Evolutionary conservation across 92 coral and sea anemone species (phyloP).

Genomic region (Phenganax stokvisi): DNA sequence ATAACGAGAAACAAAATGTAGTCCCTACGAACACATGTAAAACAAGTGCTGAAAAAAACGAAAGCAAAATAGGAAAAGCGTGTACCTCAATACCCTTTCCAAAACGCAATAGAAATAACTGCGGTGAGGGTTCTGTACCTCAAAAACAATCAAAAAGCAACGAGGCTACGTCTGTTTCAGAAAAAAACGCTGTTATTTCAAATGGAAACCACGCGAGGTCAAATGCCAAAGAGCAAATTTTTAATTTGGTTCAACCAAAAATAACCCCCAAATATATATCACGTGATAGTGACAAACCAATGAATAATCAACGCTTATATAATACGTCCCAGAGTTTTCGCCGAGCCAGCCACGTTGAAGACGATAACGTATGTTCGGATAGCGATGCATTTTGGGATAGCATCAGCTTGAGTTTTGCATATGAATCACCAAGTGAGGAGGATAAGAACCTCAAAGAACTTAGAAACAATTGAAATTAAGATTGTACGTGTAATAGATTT

Average conservation of each 20-base stretch:
- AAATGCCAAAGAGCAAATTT: background rate
- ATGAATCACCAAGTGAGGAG: constrained; percentile 33
- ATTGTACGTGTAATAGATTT: too few relatives aligned
- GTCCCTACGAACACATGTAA: background rate
- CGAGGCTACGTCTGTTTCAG: background rate
- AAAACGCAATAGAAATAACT: background rate
- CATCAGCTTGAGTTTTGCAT: constrained; percentile 33
- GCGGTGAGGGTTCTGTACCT: background rate
- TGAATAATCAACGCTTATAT: background rate
- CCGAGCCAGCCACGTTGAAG: constrained; percentile 18
- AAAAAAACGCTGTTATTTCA: background rate
- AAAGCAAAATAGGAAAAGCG: background rate
- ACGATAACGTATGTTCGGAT: background rate
- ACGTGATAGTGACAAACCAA: background rate
- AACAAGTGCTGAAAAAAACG: background rate
- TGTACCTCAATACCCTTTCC: background rate
- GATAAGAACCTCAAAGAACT: background rate
- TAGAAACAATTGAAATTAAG: too few relatives aligned
- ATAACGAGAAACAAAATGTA: background rate
- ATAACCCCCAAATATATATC: background rate
- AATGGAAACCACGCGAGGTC: background rate
- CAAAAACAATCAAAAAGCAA: background rate
- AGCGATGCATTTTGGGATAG: constrained; percentile 29
- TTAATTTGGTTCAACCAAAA: background rate
- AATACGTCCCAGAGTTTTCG: background rate